Evolutionary conservation across 2,113 vertebrate genomes (phyloP).

Genomic region (Hippocampus barbouri): DNA sequence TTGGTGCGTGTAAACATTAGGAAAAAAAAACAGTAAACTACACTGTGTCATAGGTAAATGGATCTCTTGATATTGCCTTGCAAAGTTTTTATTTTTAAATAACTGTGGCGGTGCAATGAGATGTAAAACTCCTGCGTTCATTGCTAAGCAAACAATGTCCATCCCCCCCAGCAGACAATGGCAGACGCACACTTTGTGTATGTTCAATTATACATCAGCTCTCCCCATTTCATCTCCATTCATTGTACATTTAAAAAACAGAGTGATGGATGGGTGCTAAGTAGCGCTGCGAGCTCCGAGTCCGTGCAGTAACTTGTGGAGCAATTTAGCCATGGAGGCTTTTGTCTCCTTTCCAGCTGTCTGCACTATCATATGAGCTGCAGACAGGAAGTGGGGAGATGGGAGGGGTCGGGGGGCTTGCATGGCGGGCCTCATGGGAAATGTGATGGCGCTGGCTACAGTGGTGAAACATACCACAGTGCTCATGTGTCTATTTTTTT

Average conservation of each 20-base stretch:
- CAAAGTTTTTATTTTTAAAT: no score
- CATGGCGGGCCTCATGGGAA: neutral
- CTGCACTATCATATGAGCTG: neutral
- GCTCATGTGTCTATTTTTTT: neutral
- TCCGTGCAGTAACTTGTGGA: neutral
- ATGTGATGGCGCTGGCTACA: neutral
- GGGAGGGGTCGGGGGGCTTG: neutral
- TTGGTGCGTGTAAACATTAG: no score
- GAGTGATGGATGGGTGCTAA: neutral
- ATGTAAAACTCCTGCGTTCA: no score
- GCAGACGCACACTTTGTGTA: neutral
- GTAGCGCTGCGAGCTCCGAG: neutral
- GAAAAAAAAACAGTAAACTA: no score
- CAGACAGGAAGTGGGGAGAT: neutral
- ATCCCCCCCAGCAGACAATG: no score
- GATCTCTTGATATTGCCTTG: no score
- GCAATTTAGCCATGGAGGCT: neutral
- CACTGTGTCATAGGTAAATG: no score
- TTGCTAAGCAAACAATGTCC: neutral
- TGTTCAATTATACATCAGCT: slow-evolving; percentile 1
- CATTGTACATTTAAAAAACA: neutral
- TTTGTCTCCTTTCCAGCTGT: neutral
- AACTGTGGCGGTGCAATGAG: no score
- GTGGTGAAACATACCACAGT: neutral
- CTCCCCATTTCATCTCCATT: neutral